Percentiles rank a stretch among this genome's conserved stretches.
phyloP scores from a whole-genome alignment of 2,113 vertebrate genomes.

The Podocnemis expansa region DNA sequence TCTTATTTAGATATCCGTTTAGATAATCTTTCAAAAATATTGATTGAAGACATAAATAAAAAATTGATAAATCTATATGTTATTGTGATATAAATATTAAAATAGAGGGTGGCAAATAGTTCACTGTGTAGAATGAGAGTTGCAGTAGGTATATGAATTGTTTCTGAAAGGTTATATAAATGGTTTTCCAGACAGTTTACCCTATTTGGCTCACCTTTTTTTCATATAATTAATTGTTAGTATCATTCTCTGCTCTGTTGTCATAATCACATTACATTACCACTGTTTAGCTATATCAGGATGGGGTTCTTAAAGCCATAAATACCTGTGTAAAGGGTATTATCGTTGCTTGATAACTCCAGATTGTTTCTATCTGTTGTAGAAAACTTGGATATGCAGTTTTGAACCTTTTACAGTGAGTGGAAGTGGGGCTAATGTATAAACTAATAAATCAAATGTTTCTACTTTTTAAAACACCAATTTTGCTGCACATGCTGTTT shows the following conservation, averaged over 20 bases:
- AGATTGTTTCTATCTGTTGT: too few species aligned
- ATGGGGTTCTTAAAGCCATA: neutral
- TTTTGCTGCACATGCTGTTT: neutral
- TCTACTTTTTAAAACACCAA: neutral
- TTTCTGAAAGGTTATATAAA: neutral
- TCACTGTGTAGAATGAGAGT: neutral
- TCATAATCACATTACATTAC: neutral
- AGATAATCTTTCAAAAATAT: neutral
- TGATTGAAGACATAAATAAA: neutral
- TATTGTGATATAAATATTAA: neutral
- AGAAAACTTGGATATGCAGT: neutral
- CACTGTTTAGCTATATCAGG: neutral
- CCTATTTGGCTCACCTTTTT: neutral
- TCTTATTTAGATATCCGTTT: neutral
- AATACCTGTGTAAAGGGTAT: neutral
- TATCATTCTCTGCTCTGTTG: neutral
- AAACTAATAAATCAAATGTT: too few species aligned
- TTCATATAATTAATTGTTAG: neutral
- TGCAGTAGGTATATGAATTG: neutral
- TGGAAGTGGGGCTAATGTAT: too few species aligned
- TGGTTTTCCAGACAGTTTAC: rapidly evolving
- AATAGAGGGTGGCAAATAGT: neutral
- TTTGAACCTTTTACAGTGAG: too few species aligned
- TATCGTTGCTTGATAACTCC: neutral
- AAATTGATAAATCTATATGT: neutral